These are phyloP conservation scores for Sardina pilchardus DNA, from an alignment of 2,113 vertebrate species.

Conservation along the genomic window DNA sequence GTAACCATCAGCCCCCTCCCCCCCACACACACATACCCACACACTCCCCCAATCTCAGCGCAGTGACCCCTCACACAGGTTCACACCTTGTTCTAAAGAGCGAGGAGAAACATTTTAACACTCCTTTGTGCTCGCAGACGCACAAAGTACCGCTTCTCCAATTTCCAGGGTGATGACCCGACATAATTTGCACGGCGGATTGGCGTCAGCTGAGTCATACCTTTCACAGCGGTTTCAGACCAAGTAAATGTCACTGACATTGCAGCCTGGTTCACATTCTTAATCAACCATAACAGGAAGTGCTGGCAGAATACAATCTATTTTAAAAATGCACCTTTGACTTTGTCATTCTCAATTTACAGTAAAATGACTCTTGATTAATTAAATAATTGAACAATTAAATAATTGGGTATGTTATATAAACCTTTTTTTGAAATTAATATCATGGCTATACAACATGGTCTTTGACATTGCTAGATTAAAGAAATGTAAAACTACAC, in stretches of 20 bases:
- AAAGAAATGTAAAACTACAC: neutral
- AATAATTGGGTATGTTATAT: neutral
- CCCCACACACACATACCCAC: neutral
- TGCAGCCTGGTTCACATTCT: neutral
- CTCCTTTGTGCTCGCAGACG: constrained; percentile 20
- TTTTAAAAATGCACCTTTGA: neutral
- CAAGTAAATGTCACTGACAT: neutral
- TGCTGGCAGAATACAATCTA: neutral
- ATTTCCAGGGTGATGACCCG: constrained; percentile 32
- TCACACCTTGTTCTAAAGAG: neutral
- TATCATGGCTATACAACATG: neutral
- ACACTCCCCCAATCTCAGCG: neutral
- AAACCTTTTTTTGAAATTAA: neutral
- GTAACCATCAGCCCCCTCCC: too few relatives aligned
- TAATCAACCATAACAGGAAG: neutral
- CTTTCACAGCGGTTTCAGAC: neutral
- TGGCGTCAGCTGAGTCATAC: neutral
- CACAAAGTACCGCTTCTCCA: constrained; percentile 11
- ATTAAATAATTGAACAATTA: neutral
- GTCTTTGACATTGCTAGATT: neutral
- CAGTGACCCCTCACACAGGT: neutral
- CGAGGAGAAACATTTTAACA: constrained; percentile 31
- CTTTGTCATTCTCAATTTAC: neutral
- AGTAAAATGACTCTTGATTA: neutral
- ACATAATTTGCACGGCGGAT: constrained; percentile 16